Conservation (phyloP, 2,113 vertebrate species). For the Cyprinodon brontotheroides region DNA sequence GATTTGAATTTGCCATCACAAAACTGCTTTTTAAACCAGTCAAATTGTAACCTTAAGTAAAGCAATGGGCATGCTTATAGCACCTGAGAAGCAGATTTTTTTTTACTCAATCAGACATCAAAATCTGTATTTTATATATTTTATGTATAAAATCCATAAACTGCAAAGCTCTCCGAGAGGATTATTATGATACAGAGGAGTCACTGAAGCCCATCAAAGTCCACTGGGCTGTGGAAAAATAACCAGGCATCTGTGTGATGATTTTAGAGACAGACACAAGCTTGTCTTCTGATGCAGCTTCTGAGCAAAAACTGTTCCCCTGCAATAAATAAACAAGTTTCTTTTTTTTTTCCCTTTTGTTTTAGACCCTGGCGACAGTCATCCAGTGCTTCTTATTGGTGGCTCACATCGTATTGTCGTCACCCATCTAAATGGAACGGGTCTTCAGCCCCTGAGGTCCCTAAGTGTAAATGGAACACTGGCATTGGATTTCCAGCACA, state of each 20-base stretch:
- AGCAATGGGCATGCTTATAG: no score
- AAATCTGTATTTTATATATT: no score
- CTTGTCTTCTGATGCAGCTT: neutral
- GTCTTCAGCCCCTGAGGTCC: constrained; percentile 74
- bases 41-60: no score
- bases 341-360: constrained; percentile 12
- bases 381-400: constrained; percentile 86
- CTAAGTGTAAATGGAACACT: constrained; percentile 83
- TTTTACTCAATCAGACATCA: no score
- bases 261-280: neutral
- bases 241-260: neutral
- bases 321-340: constrained; percentile 4
- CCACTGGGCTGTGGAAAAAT: neutral
- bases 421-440: constrained; percentile 87
- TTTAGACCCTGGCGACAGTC: constrained; percentile 85
- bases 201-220: neutral
- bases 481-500: constrained; percentile 86
- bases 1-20: no score
- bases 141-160: neutral
- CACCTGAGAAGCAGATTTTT: no score
- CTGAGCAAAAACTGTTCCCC: neutral
- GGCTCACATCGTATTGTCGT: constrained; percentile 85
- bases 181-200: neutral
- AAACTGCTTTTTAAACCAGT: no score
- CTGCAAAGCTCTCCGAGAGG: neutral